Evolutionary conservation across 2,797 vertebrate genomes (phyloP).

Genomic region (Argentina silus): DNA sequence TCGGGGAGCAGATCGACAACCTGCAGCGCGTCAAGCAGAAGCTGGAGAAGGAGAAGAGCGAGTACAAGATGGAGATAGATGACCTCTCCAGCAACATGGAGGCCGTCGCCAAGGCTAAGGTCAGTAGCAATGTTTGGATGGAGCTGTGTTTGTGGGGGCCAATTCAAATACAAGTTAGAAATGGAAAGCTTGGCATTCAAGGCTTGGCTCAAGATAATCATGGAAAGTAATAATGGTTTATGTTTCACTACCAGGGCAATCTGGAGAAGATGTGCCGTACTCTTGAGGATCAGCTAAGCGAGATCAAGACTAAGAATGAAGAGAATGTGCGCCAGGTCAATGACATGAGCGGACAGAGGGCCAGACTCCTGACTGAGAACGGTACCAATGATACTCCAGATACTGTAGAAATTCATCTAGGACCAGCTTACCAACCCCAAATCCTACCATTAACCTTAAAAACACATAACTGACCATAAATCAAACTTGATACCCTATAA

Average conservation of each 20-base stretch:
- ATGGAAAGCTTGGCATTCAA: no score
- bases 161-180: background rate
- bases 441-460: no score
- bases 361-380: slow-evolving; percentile 68
- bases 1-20: slow-evolving; percentile 86
- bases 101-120: slow-evolving; percentile 82
- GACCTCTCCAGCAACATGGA: slow-evolving; percentile 83
- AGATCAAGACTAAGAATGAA: slow-evolving; percentile 68
- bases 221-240: no score
- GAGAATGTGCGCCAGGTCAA: slow-evolving; percentile 68
- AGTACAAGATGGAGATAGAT: slow-evolving; percentile 87
- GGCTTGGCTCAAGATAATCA: no score
- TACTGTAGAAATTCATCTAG: no score
- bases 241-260: slow-evolving; percentile 70
- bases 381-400: slow-evolving; percentile 23
- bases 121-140: slow-evolving; percentile 37
- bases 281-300: slow-evolving; percentile 81
- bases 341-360: slow-evolving; percentile 67
- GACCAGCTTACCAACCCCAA: no score
- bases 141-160: background rate
- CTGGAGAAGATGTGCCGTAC: slow-evolving; percentile 80
- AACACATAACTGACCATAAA: no score
- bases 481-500: no score
- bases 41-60: slow-evolving; percentile 88
- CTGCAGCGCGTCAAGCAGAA: slow-evolving; percentile 89